Percentiles rank a stretch among this genome's conserved stretches.
Conservation (phyloP, 2,797 vertebrate genomes). For the Petrocephalus schoutedeni region DNA sequence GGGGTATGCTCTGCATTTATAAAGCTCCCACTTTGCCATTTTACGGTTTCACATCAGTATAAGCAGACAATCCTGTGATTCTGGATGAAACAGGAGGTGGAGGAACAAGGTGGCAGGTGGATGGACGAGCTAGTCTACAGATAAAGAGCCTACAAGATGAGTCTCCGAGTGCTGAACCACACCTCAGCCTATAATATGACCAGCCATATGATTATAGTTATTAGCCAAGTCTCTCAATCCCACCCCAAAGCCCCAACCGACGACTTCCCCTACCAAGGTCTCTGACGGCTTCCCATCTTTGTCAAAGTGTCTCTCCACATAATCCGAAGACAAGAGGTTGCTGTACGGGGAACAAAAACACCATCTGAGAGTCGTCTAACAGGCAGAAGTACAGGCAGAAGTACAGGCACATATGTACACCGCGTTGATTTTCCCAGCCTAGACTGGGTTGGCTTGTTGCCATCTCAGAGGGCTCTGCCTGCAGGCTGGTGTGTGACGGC, state of each 20-base stretch:
- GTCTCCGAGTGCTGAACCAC: neutral
- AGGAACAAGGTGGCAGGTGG: neutral
- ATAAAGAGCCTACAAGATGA: neutral
- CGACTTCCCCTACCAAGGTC: constrained; percentile 51
- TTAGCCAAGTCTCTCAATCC: neutral
- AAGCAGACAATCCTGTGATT: neutral
- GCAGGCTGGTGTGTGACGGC: neutral
- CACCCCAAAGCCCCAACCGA: neutral
- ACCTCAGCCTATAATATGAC: neutral
- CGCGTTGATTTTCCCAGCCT: neutral
- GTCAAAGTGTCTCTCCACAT: constrained; percentile 78
- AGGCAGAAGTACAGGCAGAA: neutral
- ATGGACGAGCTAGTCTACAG: neutral
- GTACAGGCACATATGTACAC: neutral
- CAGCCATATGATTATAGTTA: neutral
- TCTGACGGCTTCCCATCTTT: constrained; percentile 51
- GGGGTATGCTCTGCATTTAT: neutral
- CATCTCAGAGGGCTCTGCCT: neutral
- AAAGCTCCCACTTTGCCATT: neutral
- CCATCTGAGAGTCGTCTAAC: neutral
- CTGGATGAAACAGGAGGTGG: neutral
- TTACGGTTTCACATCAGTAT: neutral
- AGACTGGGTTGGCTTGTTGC: neutral
- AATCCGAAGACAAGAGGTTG: constrained; percentile 82
- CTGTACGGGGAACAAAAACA: constrained; percentile 53